Percentiles rank a stretch among this genome's conserved stretches.
Conservation (phyloP, 2,113 vertebrate genomes). For the Tragelaphus imberbis region DNA sequence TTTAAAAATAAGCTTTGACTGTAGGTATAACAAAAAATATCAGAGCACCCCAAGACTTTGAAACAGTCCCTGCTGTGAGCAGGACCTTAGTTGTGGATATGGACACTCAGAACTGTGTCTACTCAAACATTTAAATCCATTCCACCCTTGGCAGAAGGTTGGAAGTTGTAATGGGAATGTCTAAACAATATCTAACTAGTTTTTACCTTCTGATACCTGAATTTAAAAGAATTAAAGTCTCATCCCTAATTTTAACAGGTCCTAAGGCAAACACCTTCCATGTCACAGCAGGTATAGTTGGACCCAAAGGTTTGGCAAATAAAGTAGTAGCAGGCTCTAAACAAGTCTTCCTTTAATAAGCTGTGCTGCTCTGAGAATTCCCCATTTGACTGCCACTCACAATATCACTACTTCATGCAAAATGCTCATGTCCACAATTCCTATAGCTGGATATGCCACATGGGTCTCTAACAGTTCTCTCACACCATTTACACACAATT, state of each 20-base stretch:
- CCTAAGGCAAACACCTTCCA: neutral
- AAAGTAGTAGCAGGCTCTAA: neutral
- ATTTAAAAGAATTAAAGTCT: neutral
- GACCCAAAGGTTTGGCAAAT: neutral
- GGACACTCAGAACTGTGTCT: neutral
- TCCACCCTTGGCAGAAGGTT: neutral
- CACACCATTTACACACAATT: neutral
- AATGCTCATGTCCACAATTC: neutral
- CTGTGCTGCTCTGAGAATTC: neutral
- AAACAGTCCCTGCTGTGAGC: rapidly evolving
- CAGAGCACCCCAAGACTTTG: neutral
- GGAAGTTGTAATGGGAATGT: neutral
- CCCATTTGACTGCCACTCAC: neutral
- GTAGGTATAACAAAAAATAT: neutral
- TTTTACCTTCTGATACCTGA: neutral
- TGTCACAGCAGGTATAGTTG: neutral
- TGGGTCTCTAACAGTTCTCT: neutral
- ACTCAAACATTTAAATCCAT: neutral
- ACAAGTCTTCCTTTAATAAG: neutral
- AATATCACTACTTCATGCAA: neutral
- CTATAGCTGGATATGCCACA: neutral
- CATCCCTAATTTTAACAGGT: neutral
- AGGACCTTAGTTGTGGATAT: neutral
- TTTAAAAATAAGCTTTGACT: neutral
- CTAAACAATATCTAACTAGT: neutral